A percentile compares a stretch with the other conserved stretches of the same genome.
Evolutionary conservation across 2,888 invertebrate genomes (phyloP).

Genomic region (Drosophila meridionalis): DNA sequence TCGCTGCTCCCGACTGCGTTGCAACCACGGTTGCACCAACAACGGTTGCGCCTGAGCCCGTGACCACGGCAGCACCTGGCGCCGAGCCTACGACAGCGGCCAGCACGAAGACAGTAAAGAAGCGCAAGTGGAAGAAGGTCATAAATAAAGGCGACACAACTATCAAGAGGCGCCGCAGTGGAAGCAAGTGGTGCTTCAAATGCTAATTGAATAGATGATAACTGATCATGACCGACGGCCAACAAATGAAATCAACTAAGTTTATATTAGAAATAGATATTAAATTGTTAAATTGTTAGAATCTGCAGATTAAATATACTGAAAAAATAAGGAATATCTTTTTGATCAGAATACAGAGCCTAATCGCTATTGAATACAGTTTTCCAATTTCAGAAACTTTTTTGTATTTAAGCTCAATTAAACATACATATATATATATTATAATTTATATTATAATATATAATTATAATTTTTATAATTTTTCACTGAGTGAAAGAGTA

Average conservation of each 20-base stretch:
- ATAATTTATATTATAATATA: too few relatives aligned
- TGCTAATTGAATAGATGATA: not conserved
- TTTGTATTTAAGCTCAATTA: too few relatives aligned
- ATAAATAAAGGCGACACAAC: not conserved
- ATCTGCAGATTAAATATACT: not conserved
- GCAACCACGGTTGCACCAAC: too few relatives aligned
- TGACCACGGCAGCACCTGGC: not conserved
- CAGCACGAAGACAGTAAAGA: not conserved
- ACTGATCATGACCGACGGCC: not conserved
- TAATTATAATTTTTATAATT: too few relatives aligned
- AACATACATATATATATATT: too few relatives aligned
- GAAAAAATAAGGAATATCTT: not conserved
- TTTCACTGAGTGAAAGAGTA: too few relatives aligned
- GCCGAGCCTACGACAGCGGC: too few relatives aligned
- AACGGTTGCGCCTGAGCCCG: too few relatives aligned
- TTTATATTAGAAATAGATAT: not conserved
- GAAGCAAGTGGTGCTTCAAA: not conserved
- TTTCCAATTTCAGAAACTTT: too few relatives aligned
- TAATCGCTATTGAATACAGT: too few relatives aligned
- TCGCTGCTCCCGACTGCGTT: rapidly evolving
- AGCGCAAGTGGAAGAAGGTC: constrained; percentile 1
- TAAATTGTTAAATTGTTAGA: not conserved
- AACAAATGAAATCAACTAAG: not conserved
- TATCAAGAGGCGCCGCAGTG: not conserved
- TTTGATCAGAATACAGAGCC: too few relatives aligned